Percentiles rank a stretch among this genome's conserved stretches.
Conservation (phyloP, 1,140 invertebrate species). For the Idris sp. region DNA sequence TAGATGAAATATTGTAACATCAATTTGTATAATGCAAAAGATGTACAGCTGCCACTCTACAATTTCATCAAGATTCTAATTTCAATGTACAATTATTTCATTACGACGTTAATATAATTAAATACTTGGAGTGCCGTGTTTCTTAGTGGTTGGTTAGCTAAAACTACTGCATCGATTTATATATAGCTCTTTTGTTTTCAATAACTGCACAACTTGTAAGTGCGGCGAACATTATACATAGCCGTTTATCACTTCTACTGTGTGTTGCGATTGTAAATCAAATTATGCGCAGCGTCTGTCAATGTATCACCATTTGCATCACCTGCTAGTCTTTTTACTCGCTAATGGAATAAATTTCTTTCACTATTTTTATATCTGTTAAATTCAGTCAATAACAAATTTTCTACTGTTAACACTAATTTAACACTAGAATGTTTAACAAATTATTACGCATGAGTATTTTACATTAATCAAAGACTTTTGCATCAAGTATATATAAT, state of each 20-base stretch:
- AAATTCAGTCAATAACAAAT: conserved; percentile 2
- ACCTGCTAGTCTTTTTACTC: conserved; percentile 19
- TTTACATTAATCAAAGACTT: no score
- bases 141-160: conserved; percentile 6
- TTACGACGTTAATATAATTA: conserved; percentile 1
- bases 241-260: conserved; percentile 13
- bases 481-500: no score
- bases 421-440: no score
- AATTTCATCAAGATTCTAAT: no score
- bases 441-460: no score
- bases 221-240: conserved; percentile 7
- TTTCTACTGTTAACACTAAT: no score
- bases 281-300: conserved; percentile 14
- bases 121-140: conserved; percentile 5
- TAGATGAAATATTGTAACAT: no score
- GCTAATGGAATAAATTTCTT: conserved; percentile 44
- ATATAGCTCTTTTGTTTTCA: conserved; percentile 6
- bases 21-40: no score
- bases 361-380: no score
- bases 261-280: conserved; percentile 19
- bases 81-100: no score
- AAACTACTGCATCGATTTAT: conserved; percentile 25
- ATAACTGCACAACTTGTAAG: conserved; percentile 26
- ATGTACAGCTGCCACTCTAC: no score
- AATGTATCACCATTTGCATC: conserved; percentile 27